Base-by-base conservation (phyloP, 2,888 invertebrate species). In the Priocnemis perturbator region DNA sequence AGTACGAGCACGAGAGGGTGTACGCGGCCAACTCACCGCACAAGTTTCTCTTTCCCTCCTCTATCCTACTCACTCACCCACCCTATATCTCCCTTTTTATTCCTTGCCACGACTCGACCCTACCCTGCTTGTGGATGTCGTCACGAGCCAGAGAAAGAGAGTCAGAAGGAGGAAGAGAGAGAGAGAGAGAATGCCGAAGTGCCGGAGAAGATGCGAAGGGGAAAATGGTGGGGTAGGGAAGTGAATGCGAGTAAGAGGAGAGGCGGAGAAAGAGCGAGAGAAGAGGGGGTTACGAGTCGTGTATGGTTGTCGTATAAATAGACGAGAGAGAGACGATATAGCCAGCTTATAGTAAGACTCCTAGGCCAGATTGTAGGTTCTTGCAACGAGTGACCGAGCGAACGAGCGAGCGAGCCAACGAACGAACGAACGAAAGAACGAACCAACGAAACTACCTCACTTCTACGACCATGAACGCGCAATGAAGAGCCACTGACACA, bases 291-390 rank as follows among this genome's bases (percentile, higher is more conserved):
- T 82, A 82, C 79, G 77, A 84, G 77, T 82, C 83, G 83, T 82
- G 85, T 86, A 86, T 83, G 86, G 83, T 82, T 83, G 84, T 80
- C 81, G 84, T 87, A 87, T 87, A 87, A 87, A 87, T 87, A 87
- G 87, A 87, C 83, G 83, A 82, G 83, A 73, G 83, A 74, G 83
- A 83, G 83, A 83, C 83, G 82, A 82, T 83, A 80, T 76, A 75
- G 81, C 71, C 76, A 78, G 75, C 77, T 78, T 81, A 82, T 80
- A 81, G 79, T 81, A 77, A 79, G 74, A 70, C 79, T 44, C 44
- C 79, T 77, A 78, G 74, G 71, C 79, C 83, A 85, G 84, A 81
- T 83, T 83, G 84, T 76, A 73, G 78, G 81, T 77, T 64, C 76
- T 76, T 76, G 70, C 73, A 75, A 77, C 73, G 76, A 76, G 7